A percentile compares a stretch with the other conserved stretches of the same genome.
Conservation (phyloP, 2,888 invertebrate species). For the Thecophora atra region DNA sequence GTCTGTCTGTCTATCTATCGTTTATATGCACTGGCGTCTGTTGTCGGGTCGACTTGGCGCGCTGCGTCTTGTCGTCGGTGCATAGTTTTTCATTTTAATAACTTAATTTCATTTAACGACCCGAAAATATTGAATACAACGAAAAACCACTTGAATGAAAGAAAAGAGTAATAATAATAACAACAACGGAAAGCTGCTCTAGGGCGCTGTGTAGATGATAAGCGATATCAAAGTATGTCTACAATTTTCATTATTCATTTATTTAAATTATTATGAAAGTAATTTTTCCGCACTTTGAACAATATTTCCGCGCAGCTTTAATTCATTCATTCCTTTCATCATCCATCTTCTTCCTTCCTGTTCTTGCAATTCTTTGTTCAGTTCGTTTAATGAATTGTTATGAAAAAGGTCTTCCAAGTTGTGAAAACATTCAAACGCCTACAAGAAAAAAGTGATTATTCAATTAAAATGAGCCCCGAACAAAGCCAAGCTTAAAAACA, state of each 20-base stretch:
- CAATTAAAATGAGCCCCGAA: too few species aligned
- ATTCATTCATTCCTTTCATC: background rate
- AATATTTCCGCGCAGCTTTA: background rate
- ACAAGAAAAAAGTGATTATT: too few species aligned
- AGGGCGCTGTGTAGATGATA: too few species aligned
- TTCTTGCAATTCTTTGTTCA: background rate
- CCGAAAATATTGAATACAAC: background rate
- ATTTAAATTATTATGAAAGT: constrained; percentile 32
- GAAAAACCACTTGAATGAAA: background rate
- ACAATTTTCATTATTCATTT: constrained; percentile 23
- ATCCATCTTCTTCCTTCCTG: background rate
- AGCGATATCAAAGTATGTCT: too few species aligned
- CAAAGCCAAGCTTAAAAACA: too few species aligned
- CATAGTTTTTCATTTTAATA: constrained; percentile 57
- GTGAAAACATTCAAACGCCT: too few species aligned
- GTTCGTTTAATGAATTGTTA: background rate
- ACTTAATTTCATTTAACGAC: constrained; percentile 56
- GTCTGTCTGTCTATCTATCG: constrained; percentile 34
- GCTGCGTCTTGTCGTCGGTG: constrained; percentile 15
- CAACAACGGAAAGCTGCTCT: constrained; percentile 31
- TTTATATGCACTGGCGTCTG: background rate
- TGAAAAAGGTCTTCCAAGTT: too few species aligned
- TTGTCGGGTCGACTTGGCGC: background rate
- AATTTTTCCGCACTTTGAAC: constrained; percentile 35
- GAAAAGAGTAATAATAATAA: background rate